Evolutionary conservation across 2,113 vertebrate genomes (phyloP), one percentile per base, ranked within the genome.

Genomic region (Tenrec ecaudatus): DNA sequence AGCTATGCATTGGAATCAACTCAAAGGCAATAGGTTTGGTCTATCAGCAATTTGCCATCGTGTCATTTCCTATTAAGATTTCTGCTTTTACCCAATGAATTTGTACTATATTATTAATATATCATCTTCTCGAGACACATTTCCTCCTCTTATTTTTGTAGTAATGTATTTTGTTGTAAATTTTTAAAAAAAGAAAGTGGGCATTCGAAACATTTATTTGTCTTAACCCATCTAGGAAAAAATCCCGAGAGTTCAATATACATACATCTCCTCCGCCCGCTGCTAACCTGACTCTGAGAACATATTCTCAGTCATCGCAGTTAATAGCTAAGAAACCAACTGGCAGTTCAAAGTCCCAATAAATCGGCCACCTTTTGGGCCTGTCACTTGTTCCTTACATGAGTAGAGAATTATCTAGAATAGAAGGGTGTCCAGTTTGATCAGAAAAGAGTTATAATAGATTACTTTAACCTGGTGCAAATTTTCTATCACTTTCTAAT

Each of bases 51-150:
- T 0, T 1, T 7, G 33, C 66, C n/a, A 1, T n/a, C 73, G 2
- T 6, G 2, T 38, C 33, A 2, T 8, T 33, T 5, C 47, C 23
- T 47, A 27, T 40, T 27, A 78, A 53, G 40, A 47, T 31, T 25
- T 47, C 76, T 53, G 17, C 27, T 53, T 78, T 19, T 47, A 78
- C 15, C 16, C 16, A 23, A 0, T n/a, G 20, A 1, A 11, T 9
- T 1, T 9, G 3, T 19, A 7, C 27, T 31, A 29, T 2, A 2
- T 36, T 3, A 1, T 2, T 3, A 10, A 29, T 19, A 7, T 29
- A 36, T 27, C 14, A 6, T 62, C 60, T 23, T 3, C 7, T 36
- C 23, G n/a, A 31, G 20, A 8, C 69, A 31, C 0, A 0, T 0
- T 19, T 38, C 79, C 27, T 64, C 66, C 2, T 10, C 20, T 29